Base-by-base conservation (phyloP, 2,113 vertebrate species). In the Scatophagus argus region DNA sequence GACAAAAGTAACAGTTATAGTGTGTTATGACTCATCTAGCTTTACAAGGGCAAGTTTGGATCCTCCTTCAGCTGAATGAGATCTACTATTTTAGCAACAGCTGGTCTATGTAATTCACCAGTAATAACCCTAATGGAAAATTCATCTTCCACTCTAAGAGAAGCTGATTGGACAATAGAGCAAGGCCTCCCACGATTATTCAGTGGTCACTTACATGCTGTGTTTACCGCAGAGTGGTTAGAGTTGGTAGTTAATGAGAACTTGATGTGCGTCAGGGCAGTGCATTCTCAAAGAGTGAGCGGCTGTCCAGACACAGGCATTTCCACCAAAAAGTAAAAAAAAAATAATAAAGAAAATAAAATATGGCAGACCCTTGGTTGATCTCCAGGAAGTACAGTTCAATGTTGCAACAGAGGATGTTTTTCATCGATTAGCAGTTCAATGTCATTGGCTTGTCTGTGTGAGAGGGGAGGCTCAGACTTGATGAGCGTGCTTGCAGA, bases 51-150 rank as follows among this genome's bases (percentile, higher is more conserved):
- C 54, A 71, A 29, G 58, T 19, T 65, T 46, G 56, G 39, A 46
- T 66, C 59, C n/a, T 46, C 38, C 44, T 85, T 52, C 52, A 70
- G 3, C 54, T 34, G 36, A 29, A 1, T 52, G 68, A 23, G 64
- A 52, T 64, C 38, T n/a, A 27, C 19, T 65, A n/a, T 32, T 70
- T 65, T 43, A 56, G 49, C 55, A 62, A 49, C 66, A 67, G 74
- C 61, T 77, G 72, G 31, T 23, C 79, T 19, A 4, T 46, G 38
- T 58, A 70, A 66, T 74, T 70, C 62, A 66, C 43, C 64, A 41
- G 34, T 78, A 83, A 66, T 60, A 49, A 63, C 39, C 23, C 29
- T 74, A 75, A 86, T 80, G 27, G 67, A 52, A 73, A 74, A 81
- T 73, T 68, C 19, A 85, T 77, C 62, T 62, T 39, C 55, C 55